Evolutionary conservation across 2,113 vertebrate genomes (phyloP).

Genomic region (Sterna hirundo): DNA sequence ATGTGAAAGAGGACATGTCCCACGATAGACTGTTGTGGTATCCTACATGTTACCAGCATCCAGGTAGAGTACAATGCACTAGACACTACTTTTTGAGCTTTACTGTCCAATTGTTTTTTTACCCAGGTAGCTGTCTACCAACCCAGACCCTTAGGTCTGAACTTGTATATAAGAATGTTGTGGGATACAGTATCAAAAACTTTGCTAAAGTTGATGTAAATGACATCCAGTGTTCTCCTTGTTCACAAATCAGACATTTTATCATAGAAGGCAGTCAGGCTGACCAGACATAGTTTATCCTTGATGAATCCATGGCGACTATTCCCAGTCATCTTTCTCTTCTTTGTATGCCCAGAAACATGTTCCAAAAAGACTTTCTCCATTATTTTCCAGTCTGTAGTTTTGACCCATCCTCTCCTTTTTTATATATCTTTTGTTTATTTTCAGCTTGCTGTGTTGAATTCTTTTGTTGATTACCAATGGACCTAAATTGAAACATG

Average conservation of each 20-base stretch:
- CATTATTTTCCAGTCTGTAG: neutral
- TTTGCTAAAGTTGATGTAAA: neutral
- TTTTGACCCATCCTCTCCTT: neutral
- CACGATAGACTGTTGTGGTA: fast-evolving
- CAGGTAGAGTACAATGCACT: neutral
- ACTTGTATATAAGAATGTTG: neutral
- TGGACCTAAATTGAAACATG: neutral
- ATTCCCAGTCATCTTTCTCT: neutral
- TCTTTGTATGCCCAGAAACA: neutral
- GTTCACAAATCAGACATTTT: neutral
- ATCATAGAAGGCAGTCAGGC: neutral
- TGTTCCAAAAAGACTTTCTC: neutral
- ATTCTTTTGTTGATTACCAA: neutral
- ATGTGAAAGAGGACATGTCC: neutral
- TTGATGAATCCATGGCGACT: neutral
- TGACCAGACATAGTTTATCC: neutral
- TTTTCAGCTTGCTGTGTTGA: neutral
- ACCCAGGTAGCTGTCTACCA: neutral
- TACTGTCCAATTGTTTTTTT: neutral
- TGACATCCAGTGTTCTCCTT: neutral
- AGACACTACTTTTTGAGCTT: neutral
- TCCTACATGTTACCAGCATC: neutral
- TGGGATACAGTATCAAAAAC: neutral
- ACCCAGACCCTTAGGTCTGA: neutral
- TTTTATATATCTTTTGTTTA: neutral